These are phyloP conservation scores for Myotis daubentonii DNA, from an alignment of 2,797 vertebrate species.

Conservation along the genomic window DNA sequence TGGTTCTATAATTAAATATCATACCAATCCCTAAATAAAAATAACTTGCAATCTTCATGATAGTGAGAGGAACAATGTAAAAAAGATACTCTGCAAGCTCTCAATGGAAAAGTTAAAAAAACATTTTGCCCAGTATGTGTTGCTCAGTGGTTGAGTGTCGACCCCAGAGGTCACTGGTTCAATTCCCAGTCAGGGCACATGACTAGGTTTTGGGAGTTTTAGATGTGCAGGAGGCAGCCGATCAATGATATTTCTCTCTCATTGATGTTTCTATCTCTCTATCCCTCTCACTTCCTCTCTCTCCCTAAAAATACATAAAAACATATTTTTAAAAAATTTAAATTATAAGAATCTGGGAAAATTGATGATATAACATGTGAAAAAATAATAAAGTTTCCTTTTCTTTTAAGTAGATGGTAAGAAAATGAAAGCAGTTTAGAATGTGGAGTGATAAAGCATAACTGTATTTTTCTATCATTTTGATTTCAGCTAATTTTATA, in stretches of 20 bases:
- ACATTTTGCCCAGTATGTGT: too few relatives aligned
- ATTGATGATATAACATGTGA: background rate
- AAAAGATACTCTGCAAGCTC: background rate
- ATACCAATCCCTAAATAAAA: conserved; percentile 72
- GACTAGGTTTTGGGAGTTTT: too few relatives aligned
- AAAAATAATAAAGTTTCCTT: conserved; percentile 42
- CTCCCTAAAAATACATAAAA: too few relatives aligned
- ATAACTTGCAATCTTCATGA: conserved; percentile 71
- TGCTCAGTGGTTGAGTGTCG: too few relatives aligned
- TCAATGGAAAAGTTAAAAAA: conserved; percentile 36
- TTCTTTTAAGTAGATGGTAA: background rate
- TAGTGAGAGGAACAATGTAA: conserved; percentile 64
- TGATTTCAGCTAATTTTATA: conserved; percentile 1
- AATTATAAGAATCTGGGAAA: conserved; percentile 43
- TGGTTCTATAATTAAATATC: conserved; percentile 69
- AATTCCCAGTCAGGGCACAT: too few relatives aligned
- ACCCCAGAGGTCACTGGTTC: too few relatives aligned
- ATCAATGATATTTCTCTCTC: too few relatives aligned
- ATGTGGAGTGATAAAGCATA: background rate
- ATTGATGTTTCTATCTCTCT: too few relatives aligned
- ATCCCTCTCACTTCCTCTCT: too few relatives aligned
- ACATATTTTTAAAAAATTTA: background rate
- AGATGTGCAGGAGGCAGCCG: too few relatives aligned
- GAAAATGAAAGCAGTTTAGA: conserved; percentile 38
- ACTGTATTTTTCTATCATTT: conserved; percentile 27